These are phyloP conservation scores for Oophaga pumilio DNA, from an alignment of 2,113 vertebrate species.

Conservation along the genomic window DNA sequence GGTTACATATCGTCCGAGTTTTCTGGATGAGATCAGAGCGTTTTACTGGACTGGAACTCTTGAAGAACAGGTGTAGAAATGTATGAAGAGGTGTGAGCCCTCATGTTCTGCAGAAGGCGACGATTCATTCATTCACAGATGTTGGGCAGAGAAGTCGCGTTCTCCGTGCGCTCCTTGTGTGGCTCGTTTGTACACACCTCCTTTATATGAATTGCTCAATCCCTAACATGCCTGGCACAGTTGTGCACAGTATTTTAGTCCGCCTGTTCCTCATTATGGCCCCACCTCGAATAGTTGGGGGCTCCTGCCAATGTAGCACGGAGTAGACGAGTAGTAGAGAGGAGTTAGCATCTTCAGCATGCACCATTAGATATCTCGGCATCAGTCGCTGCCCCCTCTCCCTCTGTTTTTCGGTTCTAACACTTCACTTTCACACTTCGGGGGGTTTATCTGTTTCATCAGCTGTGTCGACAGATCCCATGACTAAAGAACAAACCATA, in stretches of 20 bases:
- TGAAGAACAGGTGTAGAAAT: not conserved
- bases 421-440: slow-evolving; percentile 43
- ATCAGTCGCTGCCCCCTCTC: not conserved
- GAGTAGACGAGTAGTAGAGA: not conserved
- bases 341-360: slow-evolving; percentile 18
- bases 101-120: not conserved
- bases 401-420: slow-evolving; percentile 6
- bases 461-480: slow-evolving; percentile 22
- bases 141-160: not conserved
- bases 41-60: too few species aligned
- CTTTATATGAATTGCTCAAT: slow-evolving; percentile 17
- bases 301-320: not conserved
- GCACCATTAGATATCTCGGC: not conserved
- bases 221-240: not conserved
- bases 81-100: not conserved
- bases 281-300: slow-evolving; percentile 6
- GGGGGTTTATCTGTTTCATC: slow-evolving; percentile 40
- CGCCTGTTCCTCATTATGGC: not conserved
- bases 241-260: slow-evolving; percentile 10
- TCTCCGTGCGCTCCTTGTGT: not conserved
- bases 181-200: not conserved
- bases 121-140: too few species aligned
- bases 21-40: too few species aligned
- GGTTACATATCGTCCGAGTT: too few species aligned
- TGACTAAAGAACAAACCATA: slow-evolving; percentile 26